Conservation (phyloP, 2,797 vertebrate genomes). For the Taenioides sp. region DNA sequence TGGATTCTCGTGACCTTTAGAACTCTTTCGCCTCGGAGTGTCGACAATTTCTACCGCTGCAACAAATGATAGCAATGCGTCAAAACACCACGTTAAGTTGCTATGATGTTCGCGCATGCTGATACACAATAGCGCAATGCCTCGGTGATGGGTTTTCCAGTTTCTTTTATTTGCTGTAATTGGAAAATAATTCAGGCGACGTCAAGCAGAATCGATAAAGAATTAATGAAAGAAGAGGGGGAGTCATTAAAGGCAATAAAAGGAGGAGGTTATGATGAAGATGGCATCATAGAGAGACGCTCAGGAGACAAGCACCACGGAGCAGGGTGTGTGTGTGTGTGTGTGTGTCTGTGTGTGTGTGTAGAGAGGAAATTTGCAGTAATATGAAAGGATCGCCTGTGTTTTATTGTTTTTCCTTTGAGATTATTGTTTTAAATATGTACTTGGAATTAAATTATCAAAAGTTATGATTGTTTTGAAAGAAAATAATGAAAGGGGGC, state of each 20-base stretch:
- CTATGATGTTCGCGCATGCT: slow-evolving; percentile 18
- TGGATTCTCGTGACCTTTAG: slow-evolving; percentile 80
- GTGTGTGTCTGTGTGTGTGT: slow-evolving; percentile 20
- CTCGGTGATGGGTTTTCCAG: slow-evolving; percentile 61
- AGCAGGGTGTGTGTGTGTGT: slow-evolving; percentile 26
- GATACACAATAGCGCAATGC: slow-evolving; percentile 37
- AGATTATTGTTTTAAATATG: slow-evolving; percentile 8
- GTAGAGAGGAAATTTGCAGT: neutral
- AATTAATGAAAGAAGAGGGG: slow-evolving; percentile 83
- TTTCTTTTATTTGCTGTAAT: slow-evolving; percentile 80
- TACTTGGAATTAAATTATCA: slow-evolving; percentile 3
- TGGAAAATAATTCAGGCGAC: slow-evolving; percentile 83
- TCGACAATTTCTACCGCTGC: slow-evolving; percentile 29
- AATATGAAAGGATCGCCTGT: neutral
- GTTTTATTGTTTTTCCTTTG: slow-evolving; percentile 8
- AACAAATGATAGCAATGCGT: slow-evolving; percentile 14
- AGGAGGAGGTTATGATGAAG: slow-evolving; percentile 78
- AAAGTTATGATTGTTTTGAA: slow-evolving; percentile 4
- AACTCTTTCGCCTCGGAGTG: slow-evolving; percentile 40
- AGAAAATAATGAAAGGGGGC: neutral
- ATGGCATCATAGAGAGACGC: slow-evolving; percentile 77
- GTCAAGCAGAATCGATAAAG: slow-evolving; percentile 81
- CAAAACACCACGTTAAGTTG: slow-evolving; percentile 6
- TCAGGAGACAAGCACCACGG: slow-evolving; percentile 61
- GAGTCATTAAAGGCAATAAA: slow-evolving; percentile 85